These are phyloP conservation scores for Sebastes glaucus DNA, from an alignment of 2,797 vertebrate genomes.

Conservation along the genomic window DNA sequence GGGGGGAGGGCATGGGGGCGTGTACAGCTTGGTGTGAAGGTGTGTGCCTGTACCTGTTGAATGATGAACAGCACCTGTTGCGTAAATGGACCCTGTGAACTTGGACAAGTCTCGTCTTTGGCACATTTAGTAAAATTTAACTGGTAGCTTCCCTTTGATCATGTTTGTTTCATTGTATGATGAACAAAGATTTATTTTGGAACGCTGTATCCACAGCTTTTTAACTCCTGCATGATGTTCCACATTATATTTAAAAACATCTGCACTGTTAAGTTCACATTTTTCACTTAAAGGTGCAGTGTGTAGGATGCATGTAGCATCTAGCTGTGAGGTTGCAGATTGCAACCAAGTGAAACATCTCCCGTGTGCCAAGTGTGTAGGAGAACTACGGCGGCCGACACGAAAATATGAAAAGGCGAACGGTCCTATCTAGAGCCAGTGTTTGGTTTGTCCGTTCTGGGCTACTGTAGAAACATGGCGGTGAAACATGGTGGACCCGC, in stretches of 20 bases:
- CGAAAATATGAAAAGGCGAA: too few relatives aligned
- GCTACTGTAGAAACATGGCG: too few relatives aligned
- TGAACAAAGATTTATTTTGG: not conserved
- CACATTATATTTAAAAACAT: not conserved
- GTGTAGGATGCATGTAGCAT: too few relatives aligned
- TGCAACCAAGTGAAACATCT: not conserved
- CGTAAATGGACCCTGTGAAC: constrained; percentile 52
- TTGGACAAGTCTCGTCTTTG: constrained; percentile 12
- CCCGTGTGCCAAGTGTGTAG: too few relatives aligned
- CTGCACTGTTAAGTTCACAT: too few relatives aligned
- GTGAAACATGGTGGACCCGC: too few relatives aligned
- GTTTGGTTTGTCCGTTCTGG: too few relatives aligned
- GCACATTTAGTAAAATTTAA: not conserved
- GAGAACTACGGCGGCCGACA: too few relatives aligned
- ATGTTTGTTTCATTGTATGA: not conserved
- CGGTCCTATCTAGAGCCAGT: too few relatives aligned
- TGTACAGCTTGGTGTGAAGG: constrained; percentile 44
- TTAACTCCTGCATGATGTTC: not conserved
- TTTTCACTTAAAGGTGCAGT: too few relatives aligned
- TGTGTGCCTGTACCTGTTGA: constrained; percentile 65
- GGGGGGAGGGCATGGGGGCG: not conserved
- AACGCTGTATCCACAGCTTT: not conserved
- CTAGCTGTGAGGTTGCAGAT: too few relatives aligned
- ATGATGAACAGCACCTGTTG: constrained; percentile 74
- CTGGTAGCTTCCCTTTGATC: not conserved